These are phyloP conservation scores for Trachelus iudaicus DNA, from an alignment of 2,888 invertebrate genomes.

Conservation along the genomic window DNA sequence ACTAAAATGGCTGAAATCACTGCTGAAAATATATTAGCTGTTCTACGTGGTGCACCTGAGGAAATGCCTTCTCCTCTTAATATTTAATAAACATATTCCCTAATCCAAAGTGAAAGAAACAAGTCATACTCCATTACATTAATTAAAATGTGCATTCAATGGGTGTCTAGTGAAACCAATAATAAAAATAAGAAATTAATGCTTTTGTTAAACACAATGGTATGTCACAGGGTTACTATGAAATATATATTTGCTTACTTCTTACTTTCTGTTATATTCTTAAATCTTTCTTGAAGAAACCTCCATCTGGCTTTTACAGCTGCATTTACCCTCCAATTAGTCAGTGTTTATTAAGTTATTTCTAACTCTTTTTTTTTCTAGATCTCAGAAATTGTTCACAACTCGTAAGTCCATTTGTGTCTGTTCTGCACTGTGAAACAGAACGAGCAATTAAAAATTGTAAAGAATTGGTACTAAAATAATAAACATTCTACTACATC, in stretches of 20 bases:
- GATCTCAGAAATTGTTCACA: too few relatives aligned
- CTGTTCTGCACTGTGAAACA: background rate
- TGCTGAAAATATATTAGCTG: slow-evolving; percentile 85
- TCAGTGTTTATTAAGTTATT: background rate
- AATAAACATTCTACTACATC: background rate
- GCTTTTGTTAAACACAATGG: background rate
- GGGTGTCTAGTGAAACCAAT: background rate
- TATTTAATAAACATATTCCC: slow-evolving; percentile 19
- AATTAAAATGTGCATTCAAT: background rate
- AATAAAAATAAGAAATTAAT: slow-evolving; percentile 2
- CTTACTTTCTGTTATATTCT: too few relatives aligned
- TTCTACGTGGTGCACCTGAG: slow-evolving; percentile 70
- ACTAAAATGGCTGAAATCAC: slow-evolving; percentile 86
- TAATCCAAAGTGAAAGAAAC: background rate
- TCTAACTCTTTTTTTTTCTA: background rate
- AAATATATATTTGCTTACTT: too few relatives aligned
- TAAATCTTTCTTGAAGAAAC: too few relatives aligned
- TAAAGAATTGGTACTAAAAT: background rate
- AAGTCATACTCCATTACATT: background rate
- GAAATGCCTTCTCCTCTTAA: slow-evolving; percentile 73
- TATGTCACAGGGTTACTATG: background rate
- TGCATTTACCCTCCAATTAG: background rate
- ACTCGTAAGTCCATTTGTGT: background rate
- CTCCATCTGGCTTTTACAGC: too few relatives aligned
- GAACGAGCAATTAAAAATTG: background rate